phyloP scores from a whole-genome alignment of 37 sponge, comb jelly and placozoan genomes.

The Cladorhizidae sp. region DNA sequence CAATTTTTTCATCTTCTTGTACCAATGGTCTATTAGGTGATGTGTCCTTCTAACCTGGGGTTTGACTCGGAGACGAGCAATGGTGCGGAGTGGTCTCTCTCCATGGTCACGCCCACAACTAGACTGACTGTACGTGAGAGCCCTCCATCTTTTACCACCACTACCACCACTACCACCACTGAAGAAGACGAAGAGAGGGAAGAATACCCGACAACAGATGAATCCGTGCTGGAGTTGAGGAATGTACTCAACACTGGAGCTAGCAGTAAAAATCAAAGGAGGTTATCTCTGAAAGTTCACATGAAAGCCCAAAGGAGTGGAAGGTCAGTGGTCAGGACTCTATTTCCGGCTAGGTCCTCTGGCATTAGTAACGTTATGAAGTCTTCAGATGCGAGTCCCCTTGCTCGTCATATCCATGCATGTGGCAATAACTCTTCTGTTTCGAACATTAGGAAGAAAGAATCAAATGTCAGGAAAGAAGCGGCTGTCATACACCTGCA shows the following conservation, averaged over 20 bases:
- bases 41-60: slow-evolving; percentile 7
- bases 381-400: not conserved
- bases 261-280: not conserved
- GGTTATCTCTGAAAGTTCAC: not conserved
- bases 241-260: not conserved
- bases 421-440: not conserved
- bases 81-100: slow-evolving; percentile 50
- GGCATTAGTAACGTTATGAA: not conserved
- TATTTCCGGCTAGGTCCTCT: slow-evolving; percentile 21
- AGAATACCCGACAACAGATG: not conserved
- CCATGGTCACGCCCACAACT: slow-evolving; percentile 59
- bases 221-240: slow-evolving; percentile 2
- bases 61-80: slow-evolving; percentile 37
- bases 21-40: not conserved
- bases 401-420: not conserved
- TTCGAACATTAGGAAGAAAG: not conserved
- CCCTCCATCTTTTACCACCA: not conserved
- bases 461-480: not conserved
- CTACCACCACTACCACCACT: slow-evolving; percentile 6
- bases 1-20: not conserved
- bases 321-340: slow-evolving; percentile 15
- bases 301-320: not conserved
- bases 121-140: not conserved
- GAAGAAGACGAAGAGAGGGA: too few relatives aligned
- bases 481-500: too few relatives aligned